Evolutionary conservation across 2,113 vertebrate species (phyloP).

Genomic region (Xiphophorus hellerii): DNA sequence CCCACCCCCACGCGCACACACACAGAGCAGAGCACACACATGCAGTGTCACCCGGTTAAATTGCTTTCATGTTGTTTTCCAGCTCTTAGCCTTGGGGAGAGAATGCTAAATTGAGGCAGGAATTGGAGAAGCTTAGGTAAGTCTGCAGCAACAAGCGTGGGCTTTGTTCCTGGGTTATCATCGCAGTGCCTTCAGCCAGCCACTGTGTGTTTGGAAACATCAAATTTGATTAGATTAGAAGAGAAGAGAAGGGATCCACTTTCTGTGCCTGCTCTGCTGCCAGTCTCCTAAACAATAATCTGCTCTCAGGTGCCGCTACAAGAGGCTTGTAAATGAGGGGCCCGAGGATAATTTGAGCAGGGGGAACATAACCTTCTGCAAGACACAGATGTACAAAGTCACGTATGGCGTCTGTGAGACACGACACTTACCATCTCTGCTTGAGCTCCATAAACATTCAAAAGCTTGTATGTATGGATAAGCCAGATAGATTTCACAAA

Average conservation of each 20-base stretch:
- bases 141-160: slow-evolving; percentile 57
- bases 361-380: slow-evolving; percentile 66
- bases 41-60: slow-evolving; percentile 33
- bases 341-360: slow-evolving; percentile 75
- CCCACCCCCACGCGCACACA: slow-evolving; percentile 21
- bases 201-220: slow-evolving; percentile 74
- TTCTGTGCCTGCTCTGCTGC: slow-evolving; percentile 59
- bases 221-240: slow-evolving; percentile 71
- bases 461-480: neutral
- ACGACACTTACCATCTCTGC: neutral
- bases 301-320: slow-evolving; percentile 69
- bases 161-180: slow-evolving; percentile 64
- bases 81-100: slow-evolving; percentile 74
- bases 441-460: slow-evolving; percentile 53
- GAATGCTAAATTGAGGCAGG: slow-evolving; percentile 73
- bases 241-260: slow-evolving; percentile 64
- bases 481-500: neutral
- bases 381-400: slow-evolving; percentile 32
- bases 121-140: slow-evolving; percentile 78
- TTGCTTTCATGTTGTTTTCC: slow-evolving; percentile 59
- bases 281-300: slow-evolving; percentile 66
- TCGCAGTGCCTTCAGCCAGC: slow-evolving; percentile 58
- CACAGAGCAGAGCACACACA: slow-evolving; percentile 22
- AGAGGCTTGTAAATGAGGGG: slow-evolving; percentile 67
- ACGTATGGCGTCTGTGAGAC: neutral